phyloP scores from a whole-genome alignment of 2,797 vertebrate species.

The Megaceryle alcyon region DNA sequence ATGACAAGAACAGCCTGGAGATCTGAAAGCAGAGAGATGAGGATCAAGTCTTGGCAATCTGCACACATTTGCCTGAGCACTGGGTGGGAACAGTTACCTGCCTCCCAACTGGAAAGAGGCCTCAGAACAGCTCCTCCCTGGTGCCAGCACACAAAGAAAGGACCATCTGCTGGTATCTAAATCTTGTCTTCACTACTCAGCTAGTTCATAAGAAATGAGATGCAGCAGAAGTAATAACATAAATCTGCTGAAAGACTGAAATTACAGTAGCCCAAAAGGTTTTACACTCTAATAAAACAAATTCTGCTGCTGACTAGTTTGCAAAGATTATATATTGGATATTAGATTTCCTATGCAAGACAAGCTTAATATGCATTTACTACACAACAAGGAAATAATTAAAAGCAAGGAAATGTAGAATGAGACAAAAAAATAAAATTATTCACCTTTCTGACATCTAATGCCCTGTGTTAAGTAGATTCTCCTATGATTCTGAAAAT shows the following conservation, averaged over 20 bases:
- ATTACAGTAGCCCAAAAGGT: neutral
- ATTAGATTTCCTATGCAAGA: neutral
- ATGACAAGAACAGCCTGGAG: neutral
- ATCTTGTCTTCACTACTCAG: neutral
- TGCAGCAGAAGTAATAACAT: neutral
- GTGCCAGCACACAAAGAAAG: neutral
- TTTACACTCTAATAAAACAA: neutral
- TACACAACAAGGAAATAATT: constrained; percentile 2
- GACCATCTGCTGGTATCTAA: neutral
- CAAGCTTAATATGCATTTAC: neutral
- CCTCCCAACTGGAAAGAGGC: neutral
- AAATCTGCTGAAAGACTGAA: constrained; percentile 11
- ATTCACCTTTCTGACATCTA: neutral
- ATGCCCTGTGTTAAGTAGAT: neutral
- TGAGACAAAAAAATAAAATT: neutral
- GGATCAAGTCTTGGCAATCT: neutral
- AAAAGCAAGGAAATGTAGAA: neutral
- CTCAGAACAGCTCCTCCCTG: neutral
- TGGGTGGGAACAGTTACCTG: neutral
- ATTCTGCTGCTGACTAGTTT: neutral
- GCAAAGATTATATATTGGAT: neutral
- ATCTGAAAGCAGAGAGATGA: neutral
- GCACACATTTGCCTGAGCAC: neutral
- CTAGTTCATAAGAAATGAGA: neutral
- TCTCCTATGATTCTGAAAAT: neutral